These are phyloP conservation scores for Scaptomyza parva DNA, from an alignment of 2,888 invertebrate species.

Conservation along the genomic window DNA sequence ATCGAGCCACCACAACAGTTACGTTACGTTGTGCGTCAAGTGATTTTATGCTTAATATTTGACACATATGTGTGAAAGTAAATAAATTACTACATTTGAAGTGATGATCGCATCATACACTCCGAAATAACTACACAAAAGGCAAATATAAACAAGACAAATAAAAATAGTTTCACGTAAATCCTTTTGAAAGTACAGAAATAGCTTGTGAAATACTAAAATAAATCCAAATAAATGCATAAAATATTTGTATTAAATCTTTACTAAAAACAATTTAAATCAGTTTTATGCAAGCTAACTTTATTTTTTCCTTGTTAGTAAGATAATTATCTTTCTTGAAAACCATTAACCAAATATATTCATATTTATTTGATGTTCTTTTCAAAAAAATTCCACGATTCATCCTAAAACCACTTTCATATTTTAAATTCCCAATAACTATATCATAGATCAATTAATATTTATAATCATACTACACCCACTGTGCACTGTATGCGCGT, in stretches of 20 bases:
- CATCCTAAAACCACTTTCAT: background rate
- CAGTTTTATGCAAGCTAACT: background rate
- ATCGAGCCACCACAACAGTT: slow-evolving; percentile 22
- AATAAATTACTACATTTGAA: slow-evolving; percentile 13
- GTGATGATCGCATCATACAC: slow-evolving; percentile 31
- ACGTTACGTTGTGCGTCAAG: background rate
- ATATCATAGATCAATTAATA: background rate
- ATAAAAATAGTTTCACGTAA: background rate
- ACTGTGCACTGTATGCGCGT: slow-evolving; percentile 65
- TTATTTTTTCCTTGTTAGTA: no score
- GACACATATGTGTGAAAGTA: slow-evolving; percentile 36
- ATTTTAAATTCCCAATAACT: background rate
- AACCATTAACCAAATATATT: no score
- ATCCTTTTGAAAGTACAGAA: background rate
- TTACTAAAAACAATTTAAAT: no score
- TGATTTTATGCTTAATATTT: slow-evolving; percentile 14
- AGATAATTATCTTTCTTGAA: no score
- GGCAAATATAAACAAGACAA: background rate
- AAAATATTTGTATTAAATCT: background rate
- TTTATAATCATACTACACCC: slow-evolving; percentile 18
- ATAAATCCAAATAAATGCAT: background rate
- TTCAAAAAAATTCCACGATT: background rate
- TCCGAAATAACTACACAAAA: slow-evolving; percentile 1
- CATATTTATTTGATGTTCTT: no score
- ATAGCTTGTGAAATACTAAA: background rate